Evolutionary conservation across 1,140 invertebrate genomes (phyloP).

Genomic region (Centruroides vittatus): DNA sequence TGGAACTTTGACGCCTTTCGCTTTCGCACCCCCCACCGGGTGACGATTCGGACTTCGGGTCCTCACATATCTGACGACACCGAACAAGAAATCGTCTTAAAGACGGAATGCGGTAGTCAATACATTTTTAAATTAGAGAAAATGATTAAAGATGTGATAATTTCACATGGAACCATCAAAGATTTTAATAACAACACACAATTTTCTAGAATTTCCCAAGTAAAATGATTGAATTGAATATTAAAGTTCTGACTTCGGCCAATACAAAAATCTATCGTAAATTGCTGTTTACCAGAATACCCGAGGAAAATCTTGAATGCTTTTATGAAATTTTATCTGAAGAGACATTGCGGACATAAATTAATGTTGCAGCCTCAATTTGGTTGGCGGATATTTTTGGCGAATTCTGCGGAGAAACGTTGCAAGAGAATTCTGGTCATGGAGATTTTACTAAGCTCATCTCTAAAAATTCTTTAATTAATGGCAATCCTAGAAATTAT

Average conservation of each 20-base stretch:
- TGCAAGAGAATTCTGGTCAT: conserved; percentile 25
- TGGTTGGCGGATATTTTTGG: conserved; percentile 95
- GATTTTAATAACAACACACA: conserved; percentile 73
- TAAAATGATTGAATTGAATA: conserved; percentile 73
- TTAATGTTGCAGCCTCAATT: conserved; percentile 91
- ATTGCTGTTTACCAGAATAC: conserved; percentile 81
- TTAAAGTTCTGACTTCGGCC: conserved; percentile 95
- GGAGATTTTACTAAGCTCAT: neutral
- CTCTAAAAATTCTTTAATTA: neutral
- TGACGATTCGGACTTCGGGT: no score
- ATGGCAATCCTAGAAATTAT: conserved; percentile 52
- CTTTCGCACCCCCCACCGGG: no score
- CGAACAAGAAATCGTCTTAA: conserved; percentile 99
- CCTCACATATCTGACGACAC: conserved; percentile 99
- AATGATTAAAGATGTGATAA: conserved; percentile 99
- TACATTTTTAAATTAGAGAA: conserved; percentile 98
- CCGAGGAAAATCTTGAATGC: conserved; percentile 84
- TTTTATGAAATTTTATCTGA: conserved; percentile 91
- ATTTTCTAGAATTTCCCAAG: conserved; percentile 41
- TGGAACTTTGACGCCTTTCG: no score
- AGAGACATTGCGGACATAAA: conserved; percentile 94
- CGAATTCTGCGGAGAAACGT: conserved; percentile 58
- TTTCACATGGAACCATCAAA: conserved; percentile 96
- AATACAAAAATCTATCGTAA: conserved; percentile 73
- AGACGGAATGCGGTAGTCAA: conserved; percentile 98